Evolutionary conservation across 2,113 vertebrate genomes (phyloP).

Genomic region (Chrysochloris asiatica): DNA sequence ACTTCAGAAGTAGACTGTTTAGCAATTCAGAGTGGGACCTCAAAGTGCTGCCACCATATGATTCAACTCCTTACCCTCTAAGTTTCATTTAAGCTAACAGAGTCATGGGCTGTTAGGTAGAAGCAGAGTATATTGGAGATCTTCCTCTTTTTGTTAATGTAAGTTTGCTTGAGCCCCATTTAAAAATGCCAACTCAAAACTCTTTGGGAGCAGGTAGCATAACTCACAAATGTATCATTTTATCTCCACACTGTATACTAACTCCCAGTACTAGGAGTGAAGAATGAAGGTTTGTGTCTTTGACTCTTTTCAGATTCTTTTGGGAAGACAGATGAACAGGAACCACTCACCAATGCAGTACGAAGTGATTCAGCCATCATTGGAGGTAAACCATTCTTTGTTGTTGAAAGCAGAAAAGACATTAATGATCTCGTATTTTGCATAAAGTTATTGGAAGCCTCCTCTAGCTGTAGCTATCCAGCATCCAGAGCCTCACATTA

Average conservation of each 20-base stretch:
- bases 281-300: conserved; percentile 58
- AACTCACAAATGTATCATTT: not conserved
- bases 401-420: conserved; percentile 11
- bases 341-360: conserved; percentile 87
- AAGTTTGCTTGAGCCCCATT: not conserved
- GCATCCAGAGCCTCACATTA: not conserved
- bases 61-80: no score
- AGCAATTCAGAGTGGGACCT: no score
- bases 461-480: not conserved
- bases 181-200: not conserved
- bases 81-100: not conserved
- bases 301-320: conserved; percentile 88
- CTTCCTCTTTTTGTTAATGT: not conserved
- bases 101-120: fast-evolving
- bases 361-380: conserved; percentile 92
- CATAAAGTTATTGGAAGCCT: no score
- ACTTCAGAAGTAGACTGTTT: no score
- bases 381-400: conserved; percentile 83
- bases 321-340: conserved; percentile 90
- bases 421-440: not conserved
- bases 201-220: not conserved
- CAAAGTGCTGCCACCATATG: no score
- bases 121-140: not conserved
- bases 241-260: fast-evolving
- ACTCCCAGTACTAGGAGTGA: not conserved